Evolutionary conservation across 2,113 vertebrate genomes (phyloP), one percentile per base, ranked within the genome.

Genomic region (Loxodonta africana): DNA sequence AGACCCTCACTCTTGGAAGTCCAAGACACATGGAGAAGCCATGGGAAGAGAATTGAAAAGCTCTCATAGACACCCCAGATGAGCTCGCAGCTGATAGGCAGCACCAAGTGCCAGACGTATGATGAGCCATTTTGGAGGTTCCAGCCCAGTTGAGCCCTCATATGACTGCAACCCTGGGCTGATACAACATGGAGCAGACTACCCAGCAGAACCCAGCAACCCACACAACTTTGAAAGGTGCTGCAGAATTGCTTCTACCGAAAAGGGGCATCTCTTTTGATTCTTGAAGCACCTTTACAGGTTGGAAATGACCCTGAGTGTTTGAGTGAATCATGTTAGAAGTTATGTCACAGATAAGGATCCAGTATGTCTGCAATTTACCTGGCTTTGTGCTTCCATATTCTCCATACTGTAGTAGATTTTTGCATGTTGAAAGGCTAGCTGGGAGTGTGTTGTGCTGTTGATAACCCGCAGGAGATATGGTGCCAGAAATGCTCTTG

Each of bases 371-470:
- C 18, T n/a, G 51, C 53, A 33, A 23, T 83, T 90, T 62, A 83
- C 23, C 44, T 37, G 8, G 53, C 37, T 5, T 25, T 57, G 14
- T 33, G 17, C 21, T 44, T 78, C 37, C 21, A 14, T 18, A 18
- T 26, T 41, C 41, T 81, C 78, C 30, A 73, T 25, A 33, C 26
- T 74, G 4, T 21, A 69, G 26, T 48, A 62, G 67, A 71, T n/a
- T 67, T 95, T 88, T 90, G 7, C 48, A 77, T 48, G 90, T 90
- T 83, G n/a, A 90, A 30, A 83, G 89, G 25, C 18, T 87, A 60
- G 46, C 12, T 48, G 30, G 44, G 69, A 41, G 1, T 84, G 25
- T 88, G 5, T 26, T 51, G 33, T 60, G 51, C 17, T 92, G 44
- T 69, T 65, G 28, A 74, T 37, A 57, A 73, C 17, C 5, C 9